Evolutionary conservation across 2,888 invertebrate species (phyloP), one percentile per base, ranked within the genome.

Genomic region (Fissipunctia ypsillon): DNA sequence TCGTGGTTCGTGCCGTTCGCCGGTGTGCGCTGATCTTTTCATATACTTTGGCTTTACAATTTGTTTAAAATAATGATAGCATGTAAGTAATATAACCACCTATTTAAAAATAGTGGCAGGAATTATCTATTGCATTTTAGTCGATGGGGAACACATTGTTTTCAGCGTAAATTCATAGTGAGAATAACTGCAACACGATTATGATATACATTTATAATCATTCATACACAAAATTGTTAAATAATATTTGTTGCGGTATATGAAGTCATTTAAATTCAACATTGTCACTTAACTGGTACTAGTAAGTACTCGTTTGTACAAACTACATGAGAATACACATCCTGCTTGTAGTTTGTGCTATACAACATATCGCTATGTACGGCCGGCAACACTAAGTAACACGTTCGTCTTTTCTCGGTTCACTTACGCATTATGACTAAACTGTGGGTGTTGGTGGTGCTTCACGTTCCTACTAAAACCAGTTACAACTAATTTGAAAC

Each of bases 101-200:
- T 73, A 73, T 76, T 85, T 88, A 92, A 93, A 89, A 92, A 92
- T 88, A 90, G 92, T 92, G 92, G 92, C 92, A 92, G 92, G 90
- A 92, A 90, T 91, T 50, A 87, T 90, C 92, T 94, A 93, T 94
- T 93, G 92, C 91, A 93, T 93, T 92, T 88, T 91, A 93, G 91
- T 94, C 92, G 90, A 92, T 92, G 89, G 88, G 90, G 93, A 94
- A 94, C 93, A 94, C 93, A 93, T 93, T 88, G 88, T 88, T 93
- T 91, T 91, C 89, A 90, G 89, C 86, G 70, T 84, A 87, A 76
- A 82, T 84, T 66, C 63, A 79, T 84, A 77, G 75, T 79, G 75
- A 78, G 74, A 80, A 73, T 80, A 80, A 80, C 64, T 78, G 74
- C 71, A 72, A 80, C 68, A 84, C 73, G 74, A 70, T 71, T 67